Percentiles rank a stretch among this genome's conserved stretches.
Conservation (phyloP, 2,888 invertebrate genomes). For the Cheilosia grossa region DNA sequence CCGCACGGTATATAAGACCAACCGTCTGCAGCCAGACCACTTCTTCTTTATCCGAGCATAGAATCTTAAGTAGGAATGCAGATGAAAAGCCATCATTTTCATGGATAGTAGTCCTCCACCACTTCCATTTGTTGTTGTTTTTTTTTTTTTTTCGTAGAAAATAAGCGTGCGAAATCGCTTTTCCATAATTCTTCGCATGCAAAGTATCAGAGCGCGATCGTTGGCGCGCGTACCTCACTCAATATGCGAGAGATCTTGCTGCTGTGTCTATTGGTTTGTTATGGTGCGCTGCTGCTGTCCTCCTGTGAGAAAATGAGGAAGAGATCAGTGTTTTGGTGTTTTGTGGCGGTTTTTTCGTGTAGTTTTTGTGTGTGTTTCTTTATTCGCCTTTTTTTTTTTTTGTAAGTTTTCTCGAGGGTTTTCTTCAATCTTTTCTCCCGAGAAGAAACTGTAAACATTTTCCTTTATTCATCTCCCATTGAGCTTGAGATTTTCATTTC, state of each 20-base stretch:
- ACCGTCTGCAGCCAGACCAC: constrained; percentile 26
- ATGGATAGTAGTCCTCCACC: constrained; percentile 39
- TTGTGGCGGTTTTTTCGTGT: constrained; percentile 71
- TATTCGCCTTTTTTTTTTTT: constrained; percentile 27
- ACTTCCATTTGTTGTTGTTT: no score
- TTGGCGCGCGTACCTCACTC: constrained; percentile 54
- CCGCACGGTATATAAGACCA: constrained; percentile 23
- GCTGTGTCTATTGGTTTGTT: constrained; percentile 20
- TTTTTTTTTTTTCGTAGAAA: constrained; percentile 16
- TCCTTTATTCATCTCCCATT: constrained; percentile 75
- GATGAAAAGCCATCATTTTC: constrained; percentile 66
- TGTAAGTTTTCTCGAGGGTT: constrained; percentile 69
- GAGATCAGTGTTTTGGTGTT: constrained; percentile 74
- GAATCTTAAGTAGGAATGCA: constrained; percentile 68
- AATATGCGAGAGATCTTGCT: constrained; percentile 56
- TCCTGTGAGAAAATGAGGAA: constrained; percentile 74
- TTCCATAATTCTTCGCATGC: constrained; percentile 74
- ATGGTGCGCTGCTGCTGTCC: constrained; percentile 49
- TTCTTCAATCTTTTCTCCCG: constrained; percentile 70
- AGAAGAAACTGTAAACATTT: constrained; percentile 71
- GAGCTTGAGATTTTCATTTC: constrained; percentile 75
- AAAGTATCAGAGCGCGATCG: constrained; percentile 51
- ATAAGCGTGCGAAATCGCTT: constrained; percentile 73
- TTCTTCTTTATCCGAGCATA: constrained; percentile 57
- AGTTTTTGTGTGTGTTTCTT: constrained; percentile 59